A percentile compares a stretch with the other conserved stretches of the same genome.
These are phyloP conservation scores for Microchirus variegatus DNA, from an alignment of 2,797 vertebrate species.

Conservation along the genomic window DNA sequence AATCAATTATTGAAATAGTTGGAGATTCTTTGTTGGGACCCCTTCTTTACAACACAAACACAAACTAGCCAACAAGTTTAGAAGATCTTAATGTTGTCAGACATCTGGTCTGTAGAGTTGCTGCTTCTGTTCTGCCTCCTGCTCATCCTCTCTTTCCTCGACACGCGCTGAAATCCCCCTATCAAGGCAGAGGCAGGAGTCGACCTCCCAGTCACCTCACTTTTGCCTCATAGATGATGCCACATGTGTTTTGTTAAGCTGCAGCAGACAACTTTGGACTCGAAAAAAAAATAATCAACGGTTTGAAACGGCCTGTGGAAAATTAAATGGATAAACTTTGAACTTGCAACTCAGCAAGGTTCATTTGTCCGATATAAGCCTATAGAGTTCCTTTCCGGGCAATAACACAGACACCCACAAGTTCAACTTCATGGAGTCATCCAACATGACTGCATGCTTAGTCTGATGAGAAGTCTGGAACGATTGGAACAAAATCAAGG, in stretches of 20 bases:
- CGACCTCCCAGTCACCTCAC: conserved; percentile 32
- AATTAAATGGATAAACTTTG: conserved; percentile 53
- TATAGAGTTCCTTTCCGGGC: conserved; percentile 19
- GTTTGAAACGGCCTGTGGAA: conserved; percentile 21
- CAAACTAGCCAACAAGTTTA: not conserved
- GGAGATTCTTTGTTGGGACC: no score
- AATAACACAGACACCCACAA: conserved; percentile 31
- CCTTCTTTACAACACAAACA: no score
- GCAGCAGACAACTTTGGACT: conserved; percentile 36
- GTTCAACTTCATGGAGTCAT: conserved; percentile 54
- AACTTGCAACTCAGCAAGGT: conserved; percentile 56
- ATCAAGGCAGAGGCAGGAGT: not conserved
- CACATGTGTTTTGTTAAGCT: conserved; percentile 33
- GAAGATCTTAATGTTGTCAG: not conserved
- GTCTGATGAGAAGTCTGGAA: conserved; percentile 53
- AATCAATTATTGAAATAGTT: no score
- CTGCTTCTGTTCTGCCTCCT: not conserved
- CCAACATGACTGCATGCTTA: conserved; percentile 46
- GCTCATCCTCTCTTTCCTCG: not conserved
- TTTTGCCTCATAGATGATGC: conserved; percentile 30
- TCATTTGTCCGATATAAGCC: conserved; percentile 49
- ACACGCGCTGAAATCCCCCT: not conserved
- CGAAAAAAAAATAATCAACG: conserved; percentile 33
- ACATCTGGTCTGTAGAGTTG: not conserved
- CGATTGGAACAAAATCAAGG: conserved; percentile 35